Percentiles rank a stretch among this genome's conserved stretches.
Evolutionary conservation across 2,797 vertebrate species (phyloP).

Genomic region (Oreonectes daqikongensis): DNA sequence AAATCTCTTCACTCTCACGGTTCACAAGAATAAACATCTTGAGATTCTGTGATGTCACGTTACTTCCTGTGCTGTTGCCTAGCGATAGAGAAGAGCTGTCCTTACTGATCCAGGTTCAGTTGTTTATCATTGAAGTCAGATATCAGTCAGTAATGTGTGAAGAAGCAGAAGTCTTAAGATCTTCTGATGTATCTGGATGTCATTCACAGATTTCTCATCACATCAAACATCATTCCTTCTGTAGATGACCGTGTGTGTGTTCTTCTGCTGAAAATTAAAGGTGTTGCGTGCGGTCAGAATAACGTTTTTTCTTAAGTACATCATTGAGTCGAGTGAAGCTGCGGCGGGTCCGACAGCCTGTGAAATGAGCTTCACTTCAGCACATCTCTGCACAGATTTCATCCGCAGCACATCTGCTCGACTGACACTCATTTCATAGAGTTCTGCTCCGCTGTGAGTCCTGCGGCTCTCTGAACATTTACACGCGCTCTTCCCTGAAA

Average conservation of each 20-base stretch:
- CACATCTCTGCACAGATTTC: slow-evolving; percentile 55
- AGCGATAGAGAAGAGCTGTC: not conserved
- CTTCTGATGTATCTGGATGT: not conserved
- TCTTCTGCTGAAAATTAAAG: not conserved
- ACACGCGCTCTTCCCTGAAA: slow-evolving; percentile 54
- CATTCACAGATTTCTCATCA: not conserved
- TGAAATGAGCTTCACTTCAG: slow-evolving; percentile 71
- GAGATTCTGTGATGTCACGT: not conserved
- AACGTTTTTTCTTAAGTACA: slow-evolving; percentile 51
- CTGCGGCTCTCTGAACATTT: slow-evolving; percentile 48
- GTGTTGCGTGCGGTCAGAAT: slow-evolving; percentile 5
- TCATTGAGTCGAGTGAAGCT: slow-evolving; percentile 68
- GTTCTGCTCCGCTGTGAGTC: slow-evolving; percentile 54
- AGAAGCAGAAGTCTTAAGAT: not conserved
- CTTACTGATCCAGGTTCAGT: not conserved
- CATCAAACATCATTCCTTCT: no score
- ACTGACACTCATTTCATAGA: not conserved
- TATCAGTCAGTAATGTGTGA: not conserved
- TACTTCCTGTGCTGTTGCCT: not conserved
- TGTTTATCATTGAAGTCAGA: not conserved
- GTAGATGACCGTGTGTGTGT: not conserved
- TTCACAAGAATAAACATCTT: not conserved
- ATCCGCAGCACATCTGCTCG: not conserved
- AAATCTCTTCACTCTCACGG: not conserved
- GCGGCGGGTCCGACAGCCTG: no score